Evolutionary conservation across 2,113 vertebrate species (phyloP), one percentile per base, ranked within the genome.

Genomic region (Oxygymnocypris stewartii): DNA sequence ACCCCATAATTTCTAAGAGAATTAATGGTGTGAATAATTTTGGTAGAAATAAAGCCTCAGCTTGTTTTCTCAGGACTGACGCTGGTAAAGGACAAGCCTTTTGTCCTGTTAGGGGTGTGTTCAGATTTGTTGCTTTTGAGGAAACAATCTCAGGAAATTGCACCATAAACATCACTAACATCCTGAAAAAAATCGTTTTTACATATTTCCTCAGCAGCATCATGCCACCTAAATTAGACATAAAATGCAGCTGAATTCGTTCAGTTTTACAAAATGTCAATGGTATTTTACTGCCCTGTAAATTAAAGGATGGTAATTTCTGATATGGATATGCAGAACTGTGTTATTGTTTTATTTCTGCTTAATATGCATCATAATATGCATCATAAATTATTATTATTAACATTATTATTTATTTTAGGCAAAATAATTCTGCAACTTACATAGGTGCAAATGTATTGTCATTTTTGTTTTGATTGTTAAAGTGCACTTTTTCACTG

Each of bases 121-220:
- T 87, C 16, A 44, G 37, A 59, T 71, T 87, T 79, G 54, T 13
- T 79, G 57, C 84, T 57, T 65, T 76, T 86, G 35, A 69, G 57
- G 78, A 86, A 91, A 91, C 90, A 89, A 89, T 91, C 88, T 59
- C 87, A 88, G 88, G 88, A 91, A 88, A 83, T 40, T 84, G 67
- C 49, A 67, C 44, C 51, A 88, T 63, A 88, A 88, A 88, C 87
- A 89, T 80, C 47, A 84, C 76, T 63, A 80, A 65, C 85, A 88
- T 87, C 89, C 86, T 85, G 83, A 51, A 40, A 77, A 78, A 77
- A 78, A 75, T 31, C 23, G 63, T 77, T 81, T 83, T 79, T 71
- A 35, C 35, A 79, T 59, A 57, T 28, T 78, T 84, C 14, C 51
- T 31, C 3, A 73, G 59, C 40, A 88, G 40, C 28, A 59, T 44